A percentile compares a stretch with the other conserved stretches of the same genome.
phyloP scores from a whole-genome alignment of 1,140 invertebrate genomes.

The Tetramorium parvispinum region DNA sequence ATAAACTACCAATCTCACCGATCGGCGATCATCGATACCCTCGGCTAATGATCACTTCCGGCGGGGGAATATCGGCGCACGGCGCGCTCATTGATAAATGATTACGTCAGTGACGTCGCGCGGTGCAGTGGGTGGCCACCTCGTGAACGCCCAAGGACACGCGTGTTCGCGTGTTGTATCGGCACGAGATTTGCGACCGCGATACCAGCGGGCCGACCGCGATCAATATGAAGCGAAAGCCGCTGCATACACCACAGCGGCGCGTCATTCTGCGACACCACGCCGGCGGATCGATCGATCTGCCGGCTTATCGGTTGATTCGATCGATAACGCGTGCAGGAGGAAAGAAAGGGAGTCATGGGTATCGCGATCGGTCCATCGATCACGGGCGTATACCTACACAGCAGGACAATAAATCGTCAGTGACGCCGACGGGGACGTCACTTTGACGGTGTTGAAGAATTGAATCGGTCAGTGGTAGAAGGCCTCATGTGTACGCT shows the following conservation, averaged over 20 bases:
- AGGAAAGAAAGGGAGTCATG: conserved; percentile 8
- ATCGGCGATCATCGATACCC: conserved; percentile 49
- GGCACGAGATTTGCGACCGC: conserved; percentile 42
- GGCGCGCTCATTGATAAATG: conserved; percentile 55
- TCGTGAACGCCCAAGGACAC: conserved; percentile 42
- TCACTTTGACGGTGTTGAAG: conserved; percentile 32
- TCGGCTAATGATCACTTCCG: conserved; percentile 51
- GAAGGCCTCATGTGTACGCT: conserved; percentile 3
- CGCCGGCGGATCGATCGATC: conserved; percentile 46
- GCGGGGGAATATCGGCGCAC: conserved; percentile 27
- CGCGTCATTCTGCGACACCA: conserved; percentile 28
- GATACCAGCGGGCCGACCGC: conserved; percentile 21
- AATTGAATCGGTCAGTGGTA: conserved; percentile 41
- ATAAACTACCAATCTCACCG: conserved; percentile 27
- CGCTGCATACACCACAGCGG: neutral
- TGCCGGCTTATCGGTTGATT: conserved; percentile 24
- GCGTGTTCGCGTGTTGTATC: conserved; percentile 48
- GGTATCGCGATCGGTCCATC: conserved; percentile 13
- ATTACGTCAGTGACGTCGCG: conserved; percentile 38
- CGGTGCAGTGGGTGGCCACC: conserved; percentile 29
- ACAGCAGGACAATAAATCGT: conserved; percentile 46
- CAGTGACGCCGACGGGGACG: conserved; percentile 44
- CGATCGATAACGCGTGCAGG: conserved; percentile 18
- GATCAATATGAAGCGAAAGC: conserved; percentile 51
- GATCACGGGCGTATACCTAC: conserved; percentile 45